A percentile compares a stretch with the other conserved stretches of the same genome.
Conservation (phyloP, 2,113 vertebrate species). For the Glaucomys volans region DNA sequence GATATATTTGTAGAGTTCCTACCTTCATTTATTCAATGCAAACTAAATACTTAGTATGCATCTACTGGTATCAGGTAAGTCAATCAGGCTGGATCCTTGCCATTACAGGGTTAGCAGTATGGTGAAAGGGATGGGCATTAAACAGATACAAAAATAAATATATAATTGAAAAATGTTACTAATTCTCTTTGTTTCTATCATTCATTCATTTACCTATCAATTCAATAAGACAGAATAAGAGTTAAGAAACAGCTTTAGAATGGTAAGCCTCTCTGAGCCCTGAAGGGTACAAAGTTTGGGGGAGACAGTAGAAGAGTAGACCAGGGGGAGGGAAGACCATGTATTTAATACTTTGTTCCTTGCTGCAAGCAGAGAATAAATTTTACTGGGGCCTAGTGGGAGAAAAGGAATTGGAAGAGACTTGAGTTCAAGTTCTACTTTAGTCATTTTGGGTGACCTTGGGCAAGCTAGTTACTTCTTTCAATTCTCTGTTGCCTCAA, state of each 20-base stretch:
- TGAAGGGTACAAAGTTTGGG: not conserved
- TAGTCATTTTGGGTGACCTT: constrained; percentile 29
- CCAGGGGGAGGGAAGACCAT: not conserved
- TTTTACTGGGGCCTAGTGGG: not conserved
- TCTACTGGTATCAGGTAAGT: not conserved
- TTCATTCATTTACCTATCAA: not conserved
- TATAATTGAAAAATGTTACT: not conserved
- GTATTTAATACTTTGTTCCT: constrained; percentile 6
- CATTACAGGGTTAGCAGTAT: not conserved
- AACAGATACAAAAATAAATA: not conserved
- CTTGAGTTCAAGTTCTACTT: constrained; percentile 49
- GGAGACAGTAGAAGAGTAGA: not conserved
- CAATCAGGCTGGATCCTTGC: not conserved
- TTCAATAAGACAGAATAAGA: not conserved
- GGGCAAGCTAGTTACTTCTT: constrained; percentile 56
- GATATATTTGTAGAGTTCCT: not conserved
- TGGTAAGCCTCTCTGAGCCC: not conserved
- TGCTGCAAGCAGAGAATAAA: not conserved
- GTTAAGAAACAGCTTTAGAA: not conserved
- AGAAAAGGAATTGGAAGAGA: constrained; percentile 13
- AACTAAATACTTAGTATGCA: not conserved
- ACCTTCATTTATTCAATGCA: not conserved
- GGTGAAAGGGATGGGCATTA: not conserved
- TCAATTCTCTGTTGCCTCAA: constrained; percentile 40
- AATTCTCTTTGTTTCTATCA: constrained; percentile 22